These are phyloP conservation scores for Albula glossodonta DNA, from an alignment of 2,113 vertebrate species.

Conservation along the genomic window DNA sequence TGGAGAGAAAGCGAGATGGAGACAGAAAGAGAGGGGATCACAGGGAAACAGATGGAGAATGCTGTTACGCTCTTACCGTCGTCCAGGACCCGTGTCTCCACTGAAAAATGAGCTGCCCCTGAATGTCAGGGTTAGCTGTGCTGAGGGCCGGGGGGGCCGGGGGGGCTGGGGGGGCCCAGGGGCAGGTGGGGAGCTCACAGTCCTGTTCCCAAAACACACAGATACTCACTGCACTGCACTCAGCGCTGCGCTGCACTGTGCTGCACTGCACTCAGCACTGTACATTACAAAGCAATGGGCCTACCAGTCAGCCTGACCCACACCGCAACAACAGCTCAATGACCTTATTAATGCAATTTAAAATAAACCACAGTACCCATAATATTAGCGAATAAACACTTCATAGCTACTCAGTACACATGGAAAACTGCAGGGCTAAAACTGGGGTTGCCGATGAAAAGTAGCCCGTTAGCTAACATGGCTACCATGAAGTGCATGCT, in stretches of 20 bases:
- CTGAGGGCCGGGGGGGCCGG: slow-evolving; percentile 61
- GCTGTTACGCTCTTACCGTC: slow-evolving; percentile 68
- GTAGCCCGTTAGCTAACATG: no score
- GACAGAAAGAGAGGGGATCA: neutral
- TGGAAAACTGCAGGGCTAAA: no score
- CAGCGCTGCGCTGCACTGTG: neutral
- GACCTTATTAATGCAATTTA: no score
- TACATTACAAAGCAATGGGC: no score
- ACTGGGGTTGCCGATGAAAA: no score
- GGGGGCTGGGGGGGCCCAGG: slow-evolving; percentile 61
- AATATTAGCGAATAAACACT: no score
- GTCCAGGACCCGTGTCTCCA: slow-evolving; percentile 98
- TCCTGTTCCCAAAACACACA: slow-evolving; percentile 65
- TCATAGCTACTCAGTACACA: no score
- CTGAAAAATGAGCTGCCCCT: slow-evolving; percentile 69
- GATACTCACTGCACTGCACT: neutral
- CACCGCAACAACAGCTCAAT: no score
- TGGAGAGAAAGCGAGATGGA: no score
- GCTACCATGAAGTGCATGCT: no score
- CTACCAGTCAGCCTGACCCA: no score
- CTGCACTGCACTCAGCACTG: neutral
- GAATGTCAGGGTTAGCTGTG: slow-evolving; percentile 71
- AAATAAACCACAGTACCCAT: no score
- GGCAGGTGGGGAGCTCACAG: slow-evolving; percentile 79
- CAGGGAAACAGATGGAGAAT: slow-evolving; percentile 16